Percentiles rank a stretch among this genome's conserved stretches.
Conservation (phyloP, 2,888 invertebrate genomes). For the Trilocha varians region DNA sequence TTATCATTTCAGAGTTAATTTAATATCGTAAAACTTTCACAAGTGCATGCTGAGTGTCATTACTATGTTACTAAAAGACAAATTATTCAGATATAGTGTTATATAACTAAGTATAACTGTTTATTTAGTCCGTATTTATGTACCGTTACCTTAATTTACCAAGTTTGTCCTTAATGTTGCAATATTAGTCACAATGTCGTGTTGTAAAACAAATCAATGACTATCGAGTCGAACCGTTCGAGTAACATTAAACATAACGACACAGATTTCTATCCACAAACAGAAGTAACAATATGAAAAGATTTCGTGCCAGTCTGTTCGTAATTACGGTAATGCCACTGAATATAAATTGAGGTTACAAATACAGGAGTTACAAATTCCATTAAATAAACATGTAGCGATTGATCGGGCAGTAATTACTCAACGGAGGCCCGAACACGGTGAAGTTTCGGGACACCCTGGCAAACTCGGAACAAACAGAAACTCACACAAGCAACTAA, state of each 20-base stretch:
- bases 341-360: conserved; percentile 1
- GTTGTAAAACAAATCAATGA: not conserved
- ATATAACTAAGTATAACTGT: too few relatives aligned
- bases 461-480: conserved; percentile 25
- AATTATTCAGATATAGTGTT: too few relatives aligned
- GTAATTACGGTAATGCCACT: not conserved
- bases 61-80: not conserved
- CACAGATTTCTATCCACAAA: not conserved
- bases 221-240: not conserved
- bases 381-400: conserved; percentile 27
- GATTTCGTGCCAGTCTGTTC: not conserved
- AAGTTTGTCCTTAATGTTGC: too few relatives aligned
- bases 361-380: conserved; percentile 11
- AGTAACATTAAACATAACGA: not conserved
- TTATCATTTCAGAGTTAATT: not conserved
- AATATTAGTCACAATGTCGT: too few relatives aligned
- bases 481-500: conserved; percentile 7
- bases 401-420: conserved; percentile 48
- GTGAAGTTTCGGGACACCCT: conserved; percentile 35
- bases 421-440: conserved; percentile 25
- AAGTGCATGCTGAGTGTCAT: not conserved
- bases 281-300: not conserved
- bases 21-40: not conserved
- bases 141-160: too few relatives aligned
- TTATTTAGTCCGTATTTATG: too few relatives aligned